Percentiles rank a stretch among this genome's conserved stretches.
Conservation (phyloP, 2,113 vertebrate genomes). For the Pseudolaguvia tuberculata region DNA sequence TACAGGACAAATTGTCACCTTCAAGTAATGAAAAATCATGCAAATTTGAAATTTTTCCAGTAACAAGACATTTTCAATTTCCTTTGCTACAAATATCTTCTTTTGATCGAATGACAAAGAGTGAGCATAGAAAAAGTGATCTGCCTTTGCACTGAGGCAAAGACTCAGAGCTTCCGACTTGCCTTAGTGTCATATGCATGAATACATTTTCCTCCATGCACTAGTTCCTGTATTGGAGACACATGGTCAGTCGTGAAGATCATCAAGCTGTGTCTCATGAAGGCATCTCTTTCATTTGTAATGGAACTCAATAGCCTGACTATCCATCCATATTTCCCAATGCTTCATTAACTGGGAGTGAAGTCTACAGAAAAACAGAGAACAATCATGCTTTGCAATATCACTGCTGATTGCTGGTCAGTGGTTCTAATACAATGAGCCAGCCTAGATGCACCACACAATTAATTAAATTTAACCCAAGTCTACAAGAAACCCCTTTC, state of each 20-base stretch:
- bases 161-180: constrained; percentile 18
- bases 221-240: constrained; percentile 30
- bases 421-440: neutral
- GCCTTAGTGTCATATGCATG: constrained; percentile 30
- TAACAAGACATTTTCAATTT: constrained; percentile 35
- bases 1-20: neutral
- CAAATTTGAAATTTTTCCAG: constrained; percentile 27
- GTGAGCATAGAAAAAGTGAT: constrained; percentile 29
- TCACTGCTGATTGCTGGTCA: constrained; percentile 12
- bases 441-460: constrained; percentile 7
- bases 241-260: constrained; percentile 43
- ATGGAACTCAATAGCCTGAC: constrained; percentile 39
- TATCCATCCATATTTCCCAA: constrained; percentile 46
- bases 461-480: neutral
- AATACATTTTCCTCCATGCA: constrained; percentile 32
- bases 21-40: neutral
- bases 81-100: constrained; percentile 27
- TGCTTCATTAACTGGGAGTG: constrained; percentile 42
- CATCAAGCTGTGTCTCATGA: constrained; percentile 36
- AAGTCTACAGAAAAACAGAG: constrained; percentile 25
- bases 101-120: constrained; percentile 6
- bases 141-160: constrained; percentile 20
- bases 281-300: constrained; percentile 40
- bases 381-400: constrained; percentile 21
- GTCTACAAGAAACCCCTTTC: neutral